A percentile compares a stretch with the other conserved stretches of the same genome.
Evolutionary conservation across 1,140 invertebrate species (phyloP).

Genomic region (Aphaenogaster rudis): DNA sequence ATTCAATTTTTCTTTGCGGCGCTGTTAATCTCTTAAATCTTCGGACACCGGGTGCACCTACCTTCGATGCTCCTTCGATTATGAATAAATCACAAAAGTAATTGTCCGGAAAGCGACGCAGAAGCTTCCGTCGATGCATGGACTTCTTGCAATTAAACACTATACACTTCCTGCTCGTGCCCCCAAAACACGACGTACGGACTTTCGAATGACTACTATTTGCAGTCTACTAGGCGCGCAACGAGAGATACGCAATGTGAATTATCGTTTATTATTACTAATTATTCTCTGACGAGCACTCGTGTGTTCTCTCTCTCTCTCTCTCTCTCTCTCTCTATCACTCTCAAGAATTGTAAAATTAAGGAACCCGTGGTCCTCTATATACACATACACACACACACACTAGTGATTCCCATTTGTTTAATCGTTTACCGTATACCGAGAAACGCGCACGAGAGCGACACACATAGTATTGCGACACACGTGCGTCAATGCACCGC

Average conservation of each 20-base stretch:
- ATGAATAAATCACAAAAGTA: constrained; percentile 55
- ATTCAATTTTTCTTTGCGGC: background rate
- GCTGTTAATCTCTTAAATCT: constrained; percentile 7
- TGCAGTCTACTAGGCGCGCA: constrained; percentile 73
- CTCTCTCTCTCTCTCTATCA: constrained; percentile 30
- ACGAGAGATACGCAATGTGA: constrained; percentile 65
- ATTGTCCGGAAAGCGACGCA: constrained; percentile 56
- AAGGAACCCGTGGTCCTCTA: constrained; percentile 76
- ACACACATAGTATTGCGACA: constrained; percentile 67
- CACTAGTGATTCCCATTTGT: constrained; percentile 75
- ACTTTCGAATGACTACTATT: constrained; percentile 67
- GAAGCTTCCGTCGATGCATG: constrained; percentile 54
- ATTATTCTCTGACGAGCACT: constrained; percentile 37
- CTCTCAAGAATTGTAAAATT: constrained; percentile 71
- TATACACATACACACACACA: constrained; percentile 62
- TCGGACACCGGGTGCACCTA: background rate
- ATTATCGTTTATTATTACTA: constrained; percentile 55
- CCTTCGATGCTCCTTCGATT: constrained; percentile 26
- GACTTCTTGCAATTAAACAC: constrained; percentile 72
- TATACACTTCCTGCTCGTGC: constrained; percentile 74
- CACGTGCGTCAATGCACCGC: constrained; percentile 41
- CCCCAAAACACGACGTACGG: constrained; percentile 67
- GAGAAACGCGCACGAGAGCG: constrained; percentile 67
- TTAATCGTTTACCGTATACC: constrained; percentile 71
- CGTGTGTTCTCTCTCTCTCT: background rate